phyloP scores from a whole-genome alignment of 2,797 vertebrate genomes.

The Arctocebus calabarensis region DNA sequence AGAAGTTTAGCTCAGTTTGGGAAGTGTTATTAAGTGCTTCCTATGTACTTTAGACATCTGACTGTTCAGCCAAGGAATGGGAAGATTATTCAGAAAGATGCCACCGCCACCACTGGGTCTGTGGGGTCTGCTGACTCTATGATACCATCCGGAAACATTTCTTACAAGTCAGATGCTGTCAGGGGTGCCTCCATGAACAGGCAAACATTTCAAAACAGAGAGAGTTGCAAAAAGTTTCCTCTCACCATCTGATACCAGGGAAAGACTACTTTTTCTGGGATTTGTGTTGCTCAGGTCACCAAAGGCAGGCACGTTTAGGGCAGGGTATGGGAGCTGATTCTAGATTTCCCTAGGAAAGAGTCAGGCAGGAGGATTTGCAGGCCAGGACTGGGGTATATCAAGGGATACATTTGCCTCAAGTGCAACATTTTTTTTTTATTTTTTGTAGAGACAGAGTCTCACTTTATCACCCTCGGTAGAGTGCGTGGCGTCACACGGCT shows the following conservation, averaged over 20 bases:
- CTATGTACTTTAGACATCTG: not conserved
- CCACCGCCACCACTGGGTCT: not conserved
- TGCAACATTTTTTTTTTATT: not conserved
- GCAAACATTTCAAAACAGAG: not conserved
- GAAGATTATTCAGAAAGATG: not conserved
- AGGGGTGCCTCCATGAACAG: not conserved
- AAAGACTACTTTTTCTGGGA: not conserved
- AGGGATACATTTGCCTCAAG: not conserved
- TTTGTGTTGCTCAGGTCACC: not conserved
- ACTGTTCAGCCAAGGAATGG: not conserved
- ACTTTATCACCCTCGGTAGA: too few species aligned
- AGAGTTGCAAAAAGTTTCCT: not conserved
- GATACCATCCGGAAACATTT: not conserved
- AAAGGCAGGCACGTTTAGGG: not conserved
- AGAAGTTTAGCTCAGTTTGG: not conserved
- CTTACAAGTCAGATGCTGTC: not conserved
- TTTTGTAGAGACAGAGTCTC: too few species aligned
- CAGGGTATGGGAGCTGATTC: not conserved
- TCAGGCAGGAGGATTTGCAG: not conserved
- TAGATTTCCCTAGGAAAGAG: not conserved
- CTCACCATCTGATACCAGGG: not conserved
- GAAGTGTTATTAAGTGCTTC: not conserved
- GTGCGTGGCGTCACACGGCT: too few species aligned
- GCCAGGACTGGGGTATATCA: not conserved
- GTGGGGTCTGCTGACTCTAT: not conserved